A percentile compares a stretch with the other conserved stretches of the same genome.
Conservation (phyloP, 2,888 invertebrate genomes). For the Deroplatys truncata region DNA sequence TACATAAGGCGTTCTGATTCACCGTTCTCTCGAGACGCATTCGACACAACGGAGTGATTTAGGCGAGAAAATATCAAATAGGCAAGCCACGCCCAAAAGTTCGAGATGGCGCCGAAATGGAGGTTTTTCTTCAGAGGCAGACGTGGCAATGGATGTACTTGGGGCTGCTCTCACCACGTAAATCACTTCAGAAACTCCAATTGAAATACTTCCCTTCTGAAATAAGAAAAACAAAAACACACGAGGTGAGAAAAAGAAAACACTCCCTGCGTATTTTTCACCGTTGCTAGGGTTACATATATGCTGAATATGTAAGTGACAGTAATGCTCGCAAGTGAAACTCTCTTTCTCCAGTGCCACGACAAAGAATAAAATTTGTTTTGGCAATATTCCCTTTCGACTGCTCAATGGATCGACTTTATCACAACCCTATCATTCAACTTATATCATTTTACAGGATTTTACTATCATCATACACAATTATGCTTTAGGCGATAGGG, state of each 20-base stretch:
- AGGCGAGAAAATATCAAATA: background rate
- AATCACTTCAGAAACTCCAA: background rate
- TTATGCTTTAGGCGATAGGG: too few species aligned
- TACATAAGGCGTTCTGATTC: too few species aligned
- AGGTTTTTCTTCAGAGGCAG: background rate
- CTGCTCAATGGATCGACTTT: too few species aligned
- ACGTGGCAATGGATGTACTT: background rate
- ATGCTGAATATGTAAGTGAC: background rate
- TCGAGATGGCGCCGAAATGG: background rate
- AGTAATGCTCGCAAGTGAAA: background rate
- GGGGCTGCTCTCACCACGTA: background rate
- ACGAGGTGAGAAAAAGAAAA: background rate
- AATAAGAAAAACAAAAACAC: background rate
- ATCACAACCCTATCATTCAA: too few species aligned
- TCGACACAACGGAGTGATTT: background rate
- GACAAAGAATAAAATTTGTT: too few species aligned
- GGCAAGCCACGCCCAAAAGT: background rate
- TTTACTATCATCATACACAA: too few species aligned
- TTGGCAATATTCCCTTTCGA: too few species aligned
- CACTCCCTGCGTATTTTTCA: background rate
- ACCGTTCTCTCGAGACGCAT: background rate
- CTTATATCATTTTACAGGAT: too few species aligned
- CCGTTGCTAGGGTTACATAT: background rate
- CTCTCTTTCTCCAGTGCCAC: too few species aligned
- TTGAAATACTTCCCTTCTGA: background rate